Evolutionary conservation across 2,797 vertebrate genomes (phyloP).

Genomic region (Aulostomus chinensis): DNA sequence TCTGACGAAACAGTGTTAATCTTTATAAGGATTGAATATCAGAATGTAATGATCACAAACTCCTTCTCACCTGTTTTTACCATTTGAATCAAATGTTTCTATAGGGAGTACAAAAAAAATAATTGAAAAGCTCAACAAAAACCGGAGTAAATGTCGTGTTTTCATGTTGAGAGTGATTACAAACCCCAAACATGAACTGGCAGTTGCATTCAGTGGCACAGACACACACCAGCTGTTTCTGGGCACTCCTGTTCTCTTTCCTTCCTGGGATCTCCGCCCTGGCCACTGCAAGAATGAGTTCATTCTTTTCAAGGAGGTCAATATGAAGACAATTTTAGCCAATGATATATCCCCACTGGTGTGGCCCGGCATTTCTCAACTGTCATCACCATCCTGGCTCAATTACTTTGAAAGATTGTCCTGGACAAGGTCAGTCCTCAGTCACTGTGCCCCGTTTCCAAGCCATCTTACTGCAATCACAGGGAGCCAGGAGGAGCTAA

Average conservation of each 20-base stretch:
- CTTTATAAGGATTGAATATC: too few relatives aligned
- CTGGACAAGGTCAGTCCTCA: slow-evolving; percentile 77
- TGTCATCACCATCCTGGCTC: slow-evolving; percentile 79
- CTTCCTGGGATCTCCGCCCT: slow-evolving; percentile 24
- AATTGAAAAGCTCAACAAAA: too few relatives aligned
- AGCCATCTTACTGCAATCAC: slow-evolving; percentile 43
- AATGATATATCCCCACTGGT: slow-evolving; percentile 67
- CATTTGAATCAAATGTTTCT: too few relatives aligned
- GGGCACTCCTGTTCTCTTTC: slow-evolving; percentile 13
- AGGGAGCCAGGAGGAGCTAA: slow-evolving; percentile 35
- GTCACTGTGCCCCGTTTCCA: slow-evolving; percentile 63
- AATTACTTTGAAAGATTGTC: slow-evolving; percentile 80
- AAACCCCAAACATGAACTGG: not conserved
- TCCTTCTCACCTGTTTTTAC: too few relatives aligned
- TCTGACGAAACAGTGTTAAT: too few relatives aligned
- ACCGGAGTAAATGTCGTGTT: too few relatives aligned
- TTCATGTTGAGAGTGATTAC: too few relatives aligned
- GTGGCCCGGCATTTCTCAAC: slow-evolving; percentile 71
- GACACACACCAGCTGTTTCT: slow-evolving; percentile 10
- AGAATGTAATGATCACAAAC: too few relatives aligned
- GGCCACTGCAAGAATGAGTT: slow-evolving; percentile 54
- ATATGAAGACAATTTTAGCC: slow-evolving; percentile 72
- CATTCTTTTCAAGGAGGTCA: slow-evolving; percentile 75
- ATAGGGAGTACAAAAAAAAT: not conserved
- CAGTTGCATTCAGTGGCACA: not conserved